These are phyloP conservation scores for Lophius piscatorius DNA, from an alignment of 2,113 vertebrate species.

Conservation along the genomic window DNA sequence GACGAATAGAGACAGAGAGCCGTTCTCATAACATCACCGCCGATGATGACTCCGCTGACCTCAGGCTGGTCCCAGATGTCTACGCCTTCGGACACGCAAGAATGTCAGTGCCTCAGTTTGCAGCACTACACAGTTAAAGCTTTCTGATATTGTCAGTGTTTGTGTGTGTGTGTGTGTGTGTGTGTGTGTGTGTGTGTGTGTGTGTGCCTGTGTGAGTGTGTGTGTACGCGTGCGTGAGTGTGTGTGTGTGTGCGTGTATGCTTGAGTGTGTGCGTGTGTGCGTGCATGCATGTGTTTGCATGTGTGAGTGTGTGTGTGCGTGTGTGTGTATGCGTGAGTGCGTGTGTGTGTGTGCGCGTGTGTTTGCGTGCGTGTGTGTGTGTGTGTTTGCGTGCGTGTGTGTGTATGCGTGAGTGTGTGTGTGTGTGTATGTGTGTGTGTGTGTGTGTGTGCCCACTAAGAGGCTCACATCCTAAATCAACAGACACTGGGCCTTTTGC, in stretches of 20 bases:
- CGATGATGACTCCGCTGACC: slow-evolving; percentile 58
- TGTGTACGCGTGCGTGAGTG: not conserved
- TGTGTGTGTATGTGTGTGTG: slow-evolving; percentile 1
- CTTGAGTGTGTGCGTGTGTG: not conserved
- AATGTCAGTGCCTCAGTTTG: slow-evolving; percentile 23
- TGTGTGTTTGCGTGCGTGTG: slow-evolving; percentile 7
- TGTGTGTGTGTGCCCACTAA: not conserved
- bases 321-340: slow-evolving; percentile 24
- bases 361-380: slow-evolving; percentile 2
- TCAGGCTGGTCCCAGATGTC: slow-evolving; percentile 44
- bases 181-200: slow-evolving; percentile 2
- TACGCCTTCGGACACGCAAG: slow-evolving; percentile 15
- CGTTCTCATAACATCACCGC: slow-evolving; percentile 65
- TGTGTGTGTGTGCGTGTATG: slow-evolving; percentile 4
- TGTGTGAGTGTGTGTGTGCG: slow-evolving; percentile 6
- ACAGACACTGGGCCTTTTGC: slow-evolving; percentile 57
- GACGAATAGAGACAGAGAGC: slow-evolving; percentile 57
- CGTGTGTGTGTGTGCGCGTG: slow-evolving; percentile 6
- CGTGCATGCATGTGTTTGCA: too few species aligned
- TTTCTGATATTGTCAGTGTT: not conserved
- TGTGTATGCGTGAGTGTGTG: slow-evolving; percentile 2
- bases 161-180: slow-evolving; percentile 3
- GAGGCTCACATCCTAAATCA: slow-evolving; percentile 66
- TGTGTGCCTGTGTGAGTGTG: slow-evolving; percentile 3
- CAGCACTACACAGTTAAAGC: slow-evolving; percentile 11